Evolutionary conservation across 1,140 invertebrate species (phyloP).

Genomic region (Drosophila baimaii): DNA sequence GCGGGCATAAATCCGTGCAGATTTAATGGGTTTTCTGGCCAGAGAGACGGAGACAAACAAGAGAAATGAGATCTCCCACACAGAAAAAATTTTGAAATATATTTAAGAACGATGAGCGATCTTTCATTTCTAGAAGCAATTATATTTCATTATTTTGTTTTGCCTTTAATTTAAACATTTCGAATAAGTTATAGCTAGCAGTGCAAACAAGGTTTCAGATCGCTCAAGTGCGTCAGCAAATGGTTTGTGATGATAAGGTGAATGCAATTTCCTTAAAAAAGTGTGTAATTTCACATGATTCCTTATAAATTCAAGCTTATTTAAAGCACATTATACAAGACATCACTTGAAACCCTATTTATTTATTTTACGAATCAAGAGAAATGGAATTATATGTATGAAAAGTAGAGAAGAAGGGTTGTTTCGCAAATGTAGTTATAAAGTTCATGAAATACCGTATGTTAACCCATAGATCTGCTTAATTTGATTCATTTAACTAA

Average conservation of each 20-base stretch:
- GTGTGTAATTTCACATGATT: neutral
- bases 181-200: neutral
- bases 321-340: neutral
- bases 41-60: neutral
- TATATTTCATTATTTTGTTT: constrained; percentile 8
- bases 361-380: too few species aligned
- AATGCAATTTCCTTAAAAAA: neutral
- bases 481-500: too few species aligned
- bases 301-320: neutral
- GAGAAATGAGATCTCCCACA: constrained; percentile 18
- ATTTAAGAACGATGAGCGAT: constrained; percentile 10
- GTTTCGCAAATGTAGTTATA: too few species aligned
- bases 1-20: constrained; percentile 59
- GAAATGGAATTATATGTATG: too few species aligned
- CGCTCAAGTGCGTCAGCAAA: neutral
- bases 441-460: too few species aligned
- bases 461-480: too few species aligned
- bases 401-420: too few species aligned
- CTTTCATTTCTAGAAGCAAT: constrained; percentile 15
- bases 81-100: constrained; percentile 14
- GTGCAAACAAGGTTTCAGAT: neutral
- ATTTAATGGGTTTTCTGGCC: constrained; percentile 44
- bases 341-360: too few species aligned
- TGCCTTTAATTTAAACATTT: neutral
- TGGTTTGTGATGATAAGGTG: neutral